Evolutionary conservation across 2,113 vertebrate species (phyloP), one percentile per base, ranked within the genome.

Genomic region (Phocoena phocoena): DNA sequence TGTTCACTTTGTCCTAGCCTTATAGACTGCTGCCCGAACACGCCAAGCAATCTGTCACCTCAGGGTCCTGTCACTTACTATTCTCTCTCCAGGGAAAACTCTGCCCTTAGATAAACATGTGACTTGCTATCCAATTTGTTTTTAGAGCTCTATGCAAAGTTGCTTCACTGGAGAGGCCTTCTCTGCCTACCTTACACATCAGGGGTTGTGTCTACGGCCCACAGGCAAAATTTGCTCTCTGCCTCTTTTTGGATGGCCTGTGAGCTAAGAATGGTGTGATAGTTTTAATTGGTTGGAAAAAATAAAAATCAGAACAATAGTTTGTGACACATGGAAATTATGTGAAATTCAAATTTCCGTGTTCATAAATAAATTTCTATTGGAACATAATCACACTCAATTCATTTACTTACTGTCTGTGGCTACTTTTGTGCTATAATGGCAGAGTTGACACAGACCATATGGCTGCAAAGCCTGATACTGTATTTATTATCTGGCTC

Each of bases 211-310:
- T 33, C 8, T 12, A 23, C 36, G 21, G 33, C 10, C 71, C 6
- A 21, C 2, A 84, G 58, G n/a, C 33, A 23, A 60, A 67, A 33
- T 15, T 36, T 44, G n/a, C 31, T 28, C 18, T 38, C 18, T 65
- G 18, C 3, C 17, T 73, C 28, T 62, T 68, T 81, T 53, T 83
- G 33, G 41, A 50, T 86, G 26, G 13, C 20, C 65, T 91, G n/a
- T 36, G 36, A 86, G 53, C 21, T 44, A 53, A 53, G 47, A 79
- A 71, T 71, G 26, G 0, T 63, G 53, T 67, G 76, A 31, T 82
- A 74, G 68, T 88, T 87, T 84, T 74, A 80, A 84, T 55, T 58
- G 33, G 36, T 74, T 81, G n/a, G 26, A 58, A 94, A 82, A n/a
- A 58, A 53, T 17, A 11, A 79, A 88, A 76, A 90, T 23, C 44